phyloP scores from a whole-genome alignment of 2,797 vertebrate species.

The Cuniculus paca region DNA sequence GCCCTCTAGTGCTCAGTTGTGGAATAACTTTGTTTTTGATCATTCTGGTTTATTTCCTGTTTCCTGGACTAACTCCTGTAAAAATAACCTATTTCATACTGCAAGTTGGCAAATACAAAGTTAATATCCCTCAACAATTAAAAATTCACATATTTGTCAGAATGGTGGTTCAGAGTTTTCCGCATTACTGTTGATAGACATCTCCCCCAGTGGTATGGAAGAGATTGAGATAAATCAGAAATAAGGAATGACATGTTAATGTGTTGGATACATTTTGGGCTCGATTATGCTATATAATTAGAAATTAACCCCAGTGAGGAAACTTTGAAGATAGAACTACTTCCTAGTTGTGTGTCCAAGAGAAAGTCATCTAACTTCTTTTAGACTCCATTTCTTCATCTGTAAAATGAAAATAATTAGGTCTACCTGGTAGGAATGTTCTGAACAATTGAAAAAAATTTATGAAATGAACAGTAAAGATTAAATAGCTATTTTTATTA shows the following conservation, averaged over 20 bases:
- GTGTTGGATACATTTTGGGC: neutral
- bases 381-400: constrained; percentile 4
- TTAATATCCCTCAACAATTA: neutral
- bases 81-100: constrained; percentile 37
- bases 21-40: constrained; percentile 33
- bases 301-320: neutral
- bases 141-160: neutral
- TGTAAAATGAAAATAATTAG: constrained; percentile 25
- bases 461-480: neutral
- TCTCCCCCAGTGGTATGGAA: neutral
- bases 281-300: neutral
- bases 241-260: neutral
- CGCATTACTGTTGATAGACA: neutral
- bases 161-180: neutral
- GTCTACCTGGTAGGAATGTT: neutral
- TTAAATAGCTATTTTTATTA: neutral
- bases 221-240: neutral
- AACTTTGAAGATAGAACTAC: neutral
- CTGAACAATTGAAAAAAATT: constrained; percentile 6
- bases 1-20: constrained; percentile 64
- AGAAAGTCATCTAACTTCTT: neutral
- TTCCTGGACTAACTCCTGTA: neutral
- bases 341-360: neutral
- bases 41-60: neutral
- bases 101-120: constrained; percentile 2